Conservation (phyloP, 1,140 invertebrate species). For the Macrosteles quadrilineatus region DNA sequence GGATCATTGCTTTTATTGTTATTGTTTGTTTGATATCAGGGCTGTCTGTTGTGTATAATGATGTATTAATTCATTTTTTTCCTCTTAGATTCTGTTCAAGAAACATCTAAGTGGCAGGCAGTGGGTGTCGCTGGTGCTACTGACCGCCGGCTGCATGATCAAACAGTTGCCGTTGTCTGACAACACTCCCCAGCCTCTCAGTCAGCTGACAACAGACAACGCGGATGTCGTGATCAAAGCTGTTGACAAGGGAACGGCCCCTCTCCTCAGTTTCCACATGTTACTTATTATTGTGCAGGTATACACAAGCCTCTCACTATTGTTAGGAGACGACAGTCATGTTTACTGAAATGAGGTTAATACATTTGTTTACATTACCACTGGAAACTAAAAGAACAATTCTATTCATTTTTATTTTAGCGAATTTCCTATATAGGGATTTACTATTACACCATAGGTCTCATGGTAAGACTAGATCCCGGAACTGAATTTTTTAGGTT, state of each 20-base stretch:
- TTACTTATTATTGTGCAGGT: slow-evolving; percentile 69
- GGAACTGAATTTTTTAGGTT: too few species aligned
- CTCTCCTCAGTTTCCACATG: slow-evolving; percentile 66
- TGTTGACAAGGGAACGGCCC: slow-evolving; percentile 49
- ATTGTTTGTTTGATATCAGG: neutral
- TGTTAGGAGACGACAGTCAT: too few species aligned
- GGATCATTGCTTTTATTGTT: too few species aligned
- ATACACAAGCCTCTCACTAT: too few species aligned
- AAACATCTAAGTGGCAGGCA: slow-evolving; percentile 80
- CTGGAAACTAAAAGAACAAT: too few species aligned
- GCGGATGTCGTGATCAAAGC: neutral
- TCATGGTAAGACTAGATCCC: too few species aligned
- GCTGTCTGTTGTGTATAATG: neutral
- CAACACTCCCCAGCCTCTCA: slow-evolving; percentile 5
- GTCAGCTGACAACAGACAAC: too few species aligned
- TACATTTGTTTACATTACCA: too few species aligned
- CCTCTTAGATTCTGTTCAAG: slow-evolving; percentile 78
- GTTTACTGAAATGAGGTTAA: too few species aligned
- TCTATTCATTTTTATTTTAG: too few species aligned
- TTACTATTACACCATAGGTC: too few species aligned
- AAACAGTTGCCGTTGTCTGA: slow-evolving; percentile 78
- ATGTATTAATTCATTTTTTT: slow-evolving; percentile 39
- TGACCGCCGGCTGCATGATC: slow-evolving; percentile 89
- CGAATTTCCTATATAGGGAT: too few species aligned
- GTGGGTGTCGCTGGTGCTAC: slow-evolving; percentile 84